Conservation (phyloP, 53 echinoderm and acorn worm genomes). For the Paelopatides confundens region DNA sequence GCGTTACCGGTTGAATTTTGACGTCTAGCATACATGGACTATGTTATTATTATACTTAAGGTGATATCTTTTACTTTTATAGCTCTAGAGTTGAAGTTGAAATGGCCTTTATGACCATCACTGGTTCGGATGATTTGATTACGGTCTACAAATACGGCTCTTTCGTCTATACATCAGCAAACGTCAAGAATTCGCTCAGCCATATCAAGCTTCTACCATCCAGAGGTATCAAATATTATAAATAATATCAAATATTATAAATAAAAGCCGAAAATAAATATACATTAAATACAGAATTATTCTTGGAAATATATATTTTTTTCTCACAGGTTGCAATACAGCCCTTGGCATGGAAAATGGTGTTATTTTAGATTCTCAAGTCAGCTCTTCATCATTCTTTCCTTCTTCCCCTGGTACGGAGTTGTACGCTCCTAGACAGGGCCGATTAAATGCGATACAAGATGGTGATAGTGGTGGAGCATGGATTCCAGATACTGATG, state of each 20-base stretch:
- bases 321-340: constrained; percentile 51
- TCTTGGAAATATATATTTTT: too few relatives aligned
- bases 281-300: too few relatives aligned
- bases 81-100: constrained; percentile 76
- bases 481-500: constrained; percentile 50
- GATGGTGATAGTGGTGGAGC: constrained; percentile 42
- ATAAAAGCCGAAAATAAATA: too few relatives aligned
- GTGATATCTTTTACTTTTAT: not conserved
- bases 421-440: not conserved
- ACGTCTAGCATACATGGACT: not conserved
- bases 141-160: constrained; percentile 69
- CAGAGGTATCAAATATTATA: constrained; percentile 41
- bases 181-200: constrained; percentile 49
- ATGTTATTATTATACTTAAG: not conserved
- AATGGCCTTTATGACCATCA: constrained; percentile 72
- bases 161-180: constrained; percentile 60
- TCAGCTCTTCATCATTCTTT: constrained; percentile 35
- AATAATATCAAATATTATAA: too few relatives aligned
- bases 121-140: constrained; percentile 61
- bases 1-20: too few relatives aligned
- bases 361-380: constrained; percentile 26
- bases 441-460: not conserved
- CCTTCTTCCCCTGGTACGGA: not conserved
- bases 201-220: constrained; percentile 60
- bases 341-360: constrained; percentile 71